A percentile compares a stretch with the other conserved stretches of the same genome.
These are phyloP conservation scores for Dufourea novaeangliae DNA, from an alignment of 1,140 invertebrate species.

Conservation along the genomic window DNA sequence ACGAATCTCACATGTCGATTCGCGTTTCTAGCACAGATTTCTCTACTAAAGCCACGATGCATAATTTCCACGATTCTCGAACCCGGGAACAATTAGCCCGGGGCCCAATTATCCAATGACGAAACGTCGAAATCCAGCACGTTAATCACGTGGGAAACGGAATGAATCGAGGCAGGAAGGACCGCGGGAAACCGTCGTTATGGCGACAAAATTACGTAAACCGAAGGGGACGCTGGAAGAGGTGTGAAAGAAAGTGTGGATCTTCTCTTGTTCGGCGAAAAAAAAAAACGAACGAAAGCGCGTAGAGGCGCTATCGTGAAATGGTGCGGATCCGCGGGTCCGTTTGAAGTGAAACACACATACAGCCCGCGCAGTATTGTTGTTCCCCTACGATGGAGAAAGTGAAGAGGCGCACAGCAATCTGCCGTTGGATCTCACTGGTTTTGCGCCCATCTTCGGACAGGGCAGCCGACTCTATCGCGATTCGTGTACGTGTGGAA, in stretches of 20 bases:
- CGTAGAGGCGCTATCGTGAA: neutral
- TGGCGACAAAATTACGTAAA: conserved; percentile 26
- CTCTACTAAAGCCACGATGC: neutral
- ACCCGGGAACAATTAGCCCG: neutral
- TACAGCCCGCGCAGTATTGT: conserved; percentile 46
- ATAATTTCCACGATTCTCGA: neutral
- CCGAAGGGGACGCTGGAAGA: neutral
- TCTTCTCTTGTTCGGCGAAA: no score
- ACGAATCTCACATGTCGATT: neutral
- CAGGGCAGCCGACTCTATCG: conserved; percentile 23
- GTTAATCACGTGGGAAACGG: neutral
- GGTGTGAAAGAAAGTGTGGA: neutral
- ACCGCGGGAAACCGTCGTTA: conserved; percentile 21
- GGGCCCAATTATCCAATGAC: neutral
- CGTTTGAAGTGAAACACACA: neutral
- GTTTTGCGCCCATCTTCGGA: conserved; percentile 42
- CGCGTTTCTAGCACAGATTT: neutral
- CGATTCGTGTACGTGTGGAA: conserved; percentile 19
- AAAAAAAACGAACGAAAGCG: neutral
- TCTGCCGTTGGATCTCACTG: conserved; percentile 47
- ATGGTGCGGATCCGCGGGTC: neutral
- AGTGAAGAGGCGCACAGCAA: conserved; percentile 49
- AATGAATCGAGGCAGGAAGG: conserved; percentile 24
- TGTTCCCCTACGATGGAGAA: conserved; percentile 44
- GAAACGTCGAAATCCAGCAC: neutral